phyloP scores from a whole-genome alignment of 2,797 vertebrate species.

The Takifugu rubripes region DNA sequence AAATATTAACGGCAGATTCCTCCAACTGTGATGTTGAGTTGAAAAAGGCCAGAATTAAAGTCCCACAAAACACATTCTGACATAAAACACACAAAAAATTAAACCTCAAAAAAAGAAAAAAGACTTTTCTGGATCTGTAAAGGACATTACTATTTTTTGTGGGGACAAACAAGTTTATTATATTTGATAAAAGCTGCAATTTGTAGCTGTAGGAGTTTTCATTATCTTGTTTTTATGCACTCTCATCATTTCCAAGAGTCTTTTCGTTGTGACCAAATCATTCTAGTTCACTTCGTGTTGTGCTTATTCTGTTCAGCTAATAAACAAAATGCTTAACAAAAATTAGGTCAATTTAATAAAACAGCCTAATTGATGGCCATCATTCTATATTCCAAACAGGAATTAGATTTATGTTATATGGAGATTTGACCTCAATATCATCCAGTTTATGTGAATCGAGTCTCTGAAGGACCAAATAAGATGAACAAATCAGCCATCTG shows the following conservation, averaged over 20 bases:
- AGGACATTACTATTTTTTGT: too few species aligned
- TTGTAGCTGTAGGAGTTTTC: too few species aligned
- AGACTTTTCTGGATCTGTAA: too few species aligned
- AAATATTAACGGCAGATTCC: slow-evolving; percentile 20
- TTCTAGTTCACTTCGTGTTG: neutral
- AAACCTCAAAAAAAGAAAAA: too few species aligned
- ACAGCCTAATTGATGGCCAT: neutral
- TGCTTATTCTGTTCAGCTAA: neutral
- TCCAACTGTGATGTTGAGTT: too few species aligned
- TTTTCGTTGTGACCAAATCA: neutral
- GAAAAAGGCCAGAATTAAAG: too few species aligned
- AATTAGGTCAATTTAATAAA: neutral
- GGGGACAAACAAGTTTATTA: neutral
- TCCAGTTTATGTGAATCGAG: too few species aligned
- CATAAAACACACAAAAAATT: too few species aligned
- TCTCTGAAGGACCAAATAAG: too few species aligned
- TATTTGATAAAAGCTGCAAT: neutral
- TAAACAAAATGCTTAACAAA: neutral
- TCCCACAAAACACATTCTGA: too few species aligned
- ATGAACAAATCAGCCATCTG: too few species aligned
- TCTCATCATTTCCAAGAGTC: neutral
- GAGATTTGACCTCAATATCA: too few species aligned
- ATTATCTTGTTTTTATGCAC: neutral
- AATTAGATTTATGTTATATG: neutral
- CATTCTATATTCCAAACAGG: neutral